Evolutionary conservation across 2,888 invertebrate genomes (phyloP), one percentile per base, ranked within the genome.

Genomic region (Mactromeris polynyma): DNA sequence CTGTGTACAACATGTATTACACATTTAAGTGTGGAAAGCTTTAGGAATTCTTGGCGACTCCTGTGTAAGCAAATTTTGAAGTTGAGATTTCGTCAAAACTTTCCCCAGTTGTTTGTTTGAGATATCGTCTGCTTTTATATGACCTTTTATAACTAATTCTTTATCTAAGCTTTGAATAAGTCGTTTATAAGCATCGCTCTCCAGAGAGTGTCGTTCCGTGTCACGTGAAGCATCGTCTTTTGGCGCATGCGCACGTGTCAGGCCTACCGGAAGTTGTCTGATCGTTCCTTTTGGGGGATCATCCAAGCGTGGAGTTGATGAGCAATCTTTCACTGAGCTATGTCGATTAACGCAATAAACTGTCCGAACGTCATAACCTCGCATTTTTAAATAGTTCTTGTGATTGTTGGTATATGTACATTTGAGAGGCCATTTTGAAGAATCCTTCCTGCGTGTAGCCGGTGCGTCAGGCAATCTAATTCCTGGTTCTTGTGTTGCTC

Each of bases 301-400:
- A 21, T 46, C 36, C 31, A 73, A 73, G 73, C 36, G 46, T 0
- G 38, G 3, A 1, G 54, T 78, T 21, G 6, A 36, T 33, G 33
- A 2, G 11, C 21, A 36, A 46, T 46, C 73, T 11, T 21, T 73
- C 21, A 26, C 31, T 14, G n/a, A n/a, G 11, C 26, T 17, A 38
- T 82, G 38, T 38, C 83, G 51, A n/a, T 78, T 84, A 33, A 84
- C 46, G 4, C 78, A 77, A 54, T 84, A 84, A 38, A 84, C 38
- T 33, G 46, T 26, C 33, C 77, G 31, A 9, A 78, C 0, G 51
- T 84, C 84, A 26, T 31, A 78, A n/a, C 84, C 84, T 78, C 77
- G 46, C 51, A 84, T 21, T 54, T 84, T 84, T 46, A 77, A 73
- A 38, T 78, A 78, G 11, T 36, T 36, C 46, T 84, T 84, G 4